phyloP scores from a whole-genome alignment of 2,888 invertebrate genomes.

The Imbricaverruca yamaguchii region DNA sequence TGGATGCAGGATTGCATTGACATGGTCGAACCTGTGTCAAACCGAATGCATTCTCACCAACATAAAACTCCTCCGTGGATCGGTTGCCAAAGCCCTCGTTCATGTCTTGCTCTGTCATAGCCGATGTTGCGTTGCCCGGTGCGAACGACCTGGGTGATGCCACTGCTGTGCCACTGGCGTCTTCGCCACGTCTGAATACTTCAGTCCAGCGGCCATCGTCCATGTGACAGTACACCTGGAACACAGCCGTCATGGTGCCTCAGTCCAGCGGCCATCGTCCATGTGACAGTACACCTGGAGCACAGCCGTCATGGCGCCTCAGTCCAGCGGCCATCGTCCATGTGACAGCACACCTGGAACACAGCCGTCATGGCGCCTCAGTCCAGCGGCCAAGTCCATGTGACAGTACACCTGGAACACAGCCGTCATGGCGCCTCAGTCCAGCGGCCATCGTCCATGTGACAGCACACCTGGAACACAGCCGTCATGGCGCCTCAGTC shows the following conservation, averaged over 20 bases:
- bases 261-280: too few species aligned
- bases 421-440: too few species aligned
- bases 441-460: too few species aligned
- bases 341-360: not conserved
- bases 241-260: not conserved
- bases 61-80: not conserved
- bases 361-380: not conserved
- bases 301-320: not conserved
- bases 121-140: not conserved
- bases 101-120: not conserved
- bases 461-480: not conserved
- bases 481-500: too few species aligned
- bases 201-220: not conserved
- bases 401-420: too few species aligned
- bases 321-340: not conserved
- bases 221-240: slow-evolving; percentile 2
- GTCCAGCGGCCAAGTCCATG: too few species aligned
- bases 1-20: too few species aligned
- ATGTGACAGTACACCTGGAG: too few species aligned
- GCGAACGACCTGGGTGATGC: not conserved
- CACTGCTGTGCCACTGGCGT: not conserved
- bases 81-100: not conserved
- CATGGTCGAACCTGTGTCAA: too few species aligned
- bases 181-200: not conserved
- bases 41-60: not conserved